Evolutionary conservation across 2,888 invertebrate species (phyloP).

Genomic region (Ischnus inquisitorius): DNA sequence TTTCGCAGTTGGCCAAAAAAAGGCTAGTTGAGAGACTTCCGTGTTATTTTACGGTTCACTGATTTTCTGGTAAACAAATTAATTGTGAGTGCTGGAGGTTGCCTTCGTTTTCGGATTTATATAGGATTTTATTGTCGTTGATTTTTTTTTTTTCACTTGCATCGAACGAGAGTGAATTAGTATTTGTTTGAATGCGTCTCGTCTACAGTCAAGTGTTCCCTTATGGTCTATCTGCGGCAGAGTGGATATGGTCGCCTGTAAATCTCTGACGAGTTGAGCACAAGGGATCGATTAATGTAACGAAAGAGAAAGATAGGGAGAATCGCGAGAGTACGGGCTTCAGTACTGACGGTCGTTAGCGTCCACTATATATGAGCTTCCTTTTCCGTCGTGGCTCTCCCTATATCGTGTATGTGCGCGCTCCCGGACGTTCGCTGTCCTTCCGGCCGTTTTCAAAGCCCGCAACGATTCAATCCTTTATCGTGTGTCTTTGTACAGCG

Average conservation of each 20-base stretch:
- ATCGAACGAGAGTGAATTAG: conserved; percentile 14
- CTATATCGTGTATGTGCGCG: conserved; percentile 51
- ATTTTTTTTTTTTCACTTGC: conserved; percentile 9
- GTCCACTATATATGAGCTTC: conserved; percentile 60
- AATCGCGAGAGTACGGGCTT: conserved; percentile 30
- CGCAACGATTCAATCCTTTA: conserved; percentile 39
- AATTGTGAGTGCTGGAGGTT: not conserved
- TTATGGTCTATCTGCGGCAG: conserved; percentile 20
- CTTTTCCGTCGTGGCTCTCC: conserved; percentile 63
- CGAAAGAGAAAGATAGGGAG: conserved; percentile 34
- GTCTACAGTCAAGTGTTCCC: conserved; percentile 17
- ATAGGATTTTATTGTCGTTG: not conserved
- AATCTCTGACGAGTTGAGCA: conserved; percentile 61
- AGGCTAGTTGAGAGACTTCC: conserved; percentile 18
- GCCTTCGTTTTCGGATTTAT: too few relatives aligned
- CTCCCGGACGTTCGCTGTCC: conserved; percentile 64
- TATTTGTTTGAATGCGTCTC: conserved; percentile 34
- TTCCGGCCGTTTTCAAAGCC: conserved; percentile 65
- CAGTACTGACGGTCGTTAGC: conserved; percentile 65
- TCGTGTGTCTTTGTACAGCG: conserved; percentile 30
- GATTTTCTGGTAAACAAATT: not conserved
- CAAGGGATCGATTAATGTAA: conserved; percentile 65
- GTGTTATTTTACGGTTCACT: not conserved
- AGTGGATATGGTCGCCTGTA: conserved; percentile 33
- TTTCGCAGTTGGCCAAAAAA: conserved; percentile 3